A percentile compares a stretch with the other conserved stretches of the same genome.
These are phyloP conservation scores for Acanthosepion pharaonis DNA, from an alignment of 2,888 invertebrate species.

Conservation along the genomic window DNA sequence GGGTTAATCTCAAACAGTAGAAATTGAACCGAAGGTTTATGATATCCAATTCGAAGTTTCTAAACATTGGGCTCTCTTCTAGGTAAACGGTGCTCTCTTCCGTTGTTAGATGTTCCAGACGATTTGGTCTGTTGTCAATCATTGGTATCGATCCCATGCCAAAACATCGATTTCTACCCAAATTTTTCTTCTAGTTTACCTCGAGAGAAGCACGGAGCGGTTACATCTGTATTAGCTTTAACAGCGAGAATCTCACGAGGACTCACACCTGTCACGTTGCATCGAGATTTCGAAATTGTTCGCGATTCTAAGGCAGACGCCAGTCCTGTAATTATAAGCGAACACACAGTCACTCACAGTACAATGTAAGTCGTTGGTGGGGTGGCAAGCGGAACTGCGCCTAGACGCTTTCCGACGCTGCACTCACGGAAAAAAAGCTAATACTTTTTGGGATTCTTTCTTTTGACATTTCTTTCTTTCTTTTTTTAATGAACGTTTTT, in stretches of 20 bases:
- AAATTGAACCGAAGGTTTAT: too few species aligned
- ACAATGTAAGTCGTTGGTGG: background rate
- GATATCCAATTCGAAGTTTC: background rate
- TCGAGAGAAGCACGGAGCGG: background rate
- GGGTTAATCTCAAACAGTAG: too few species aligned
- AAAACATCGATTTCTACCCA: background rate
- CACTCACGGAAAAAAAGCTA: too few species aligned
- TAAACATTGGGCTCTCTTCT: background rate
- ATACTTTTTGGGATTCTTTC: too few species aligned
- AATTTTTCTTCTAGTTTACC: background rate
- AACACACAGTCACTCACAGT: background rate
- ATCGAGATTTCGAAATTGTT: background rate
- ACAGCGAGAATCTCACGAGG: background rate
- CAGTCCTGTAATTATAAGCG: background rate
- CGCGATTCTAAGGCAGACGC: background rate
- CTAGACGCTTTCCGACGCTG: background rate
- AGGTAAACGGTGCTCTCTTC: background rate
- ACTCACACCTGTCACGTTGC: background rate
- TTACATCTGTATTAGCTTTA: background rate
- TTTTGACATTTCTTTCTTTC: too few species aligned
- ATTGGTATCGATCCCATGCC: background rate
- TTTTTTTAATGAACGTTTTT: too few species aligned
- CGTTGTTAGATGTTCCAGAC: background rate
- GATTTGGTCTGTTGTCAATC: background rate
- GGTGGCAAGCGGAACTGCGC: background rate